These are phyloP conservation scores for Xiphias gladius DNA, from an alignment of 2,113 vertebrate species.

Conservation along the genomic window DNA sequence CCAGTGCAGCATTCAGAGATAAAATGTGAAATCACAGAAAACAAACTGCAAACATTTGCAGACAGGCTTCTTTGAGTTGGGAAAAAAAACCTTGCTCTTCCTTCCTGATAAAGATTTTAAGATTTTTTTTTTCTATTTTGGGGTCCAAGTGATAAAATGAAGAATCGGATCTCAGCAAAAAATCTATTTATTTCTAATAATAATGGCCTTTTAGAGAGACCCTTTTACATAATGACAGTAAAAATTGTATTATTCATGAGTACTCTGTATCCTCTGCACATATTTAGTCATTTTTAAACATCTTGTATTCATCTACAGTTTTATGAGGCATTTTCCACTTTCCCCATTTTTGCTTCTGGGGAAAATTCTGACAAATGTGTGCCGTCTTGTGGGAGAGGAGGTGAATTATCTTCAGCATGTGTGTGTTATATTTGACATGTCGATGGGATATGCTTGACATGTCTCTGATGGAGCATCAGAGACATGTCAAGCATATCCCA, in stretches of 20 bases:
- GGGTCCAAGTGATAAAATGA: conserved; percentile 1
- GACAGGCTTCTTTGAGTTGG: background rate
- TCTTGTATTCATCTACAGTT: conserved; percentile 19
- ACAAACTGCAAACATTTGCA: background rate
- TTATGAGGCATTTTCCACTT: background rate
- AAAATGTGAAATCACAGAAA: conserved; percentile 25
- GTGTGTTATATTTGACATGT: conserved; percentile 67
- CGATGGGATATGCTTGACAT: too few species aligned
- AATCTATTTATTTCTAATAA: conserved; percentile 32
- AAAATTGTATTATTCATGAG: conserved; percentile 7
- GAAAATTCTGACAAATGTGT: conserved; percentile 19
- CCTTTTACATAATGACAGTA: conserved; percentile 7
- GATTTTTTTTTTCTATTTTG: background rate
- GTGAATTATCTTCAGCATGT: conserved; percentile 49
- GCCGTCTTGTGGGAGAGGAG: conserved; percentile 18
- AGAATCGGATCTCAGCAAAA: conserved; percentile 24
- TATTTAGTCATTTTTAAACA: conserved; percentile 15
- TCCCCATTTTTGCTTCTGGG: background rate
- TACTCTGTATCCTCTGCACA: conserved; percentile 4
- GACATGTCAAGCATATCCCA: conserved; percentile 66
- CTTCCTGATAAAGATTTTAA: conserved; percentile 20
- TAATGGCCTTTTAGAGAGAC: conserved; percentile 4
- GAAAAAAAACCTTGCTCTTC: background rate
- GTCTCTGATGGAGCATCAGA: conserved; percentile 71
- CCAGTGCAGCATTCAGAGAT: conserved; percentile 10